Evolutionary conservation across 2,113 vertebrate species (phyloP), one percentile per base, ranked within the genome.

Genomic region (Climacteris rufus): DNA sequence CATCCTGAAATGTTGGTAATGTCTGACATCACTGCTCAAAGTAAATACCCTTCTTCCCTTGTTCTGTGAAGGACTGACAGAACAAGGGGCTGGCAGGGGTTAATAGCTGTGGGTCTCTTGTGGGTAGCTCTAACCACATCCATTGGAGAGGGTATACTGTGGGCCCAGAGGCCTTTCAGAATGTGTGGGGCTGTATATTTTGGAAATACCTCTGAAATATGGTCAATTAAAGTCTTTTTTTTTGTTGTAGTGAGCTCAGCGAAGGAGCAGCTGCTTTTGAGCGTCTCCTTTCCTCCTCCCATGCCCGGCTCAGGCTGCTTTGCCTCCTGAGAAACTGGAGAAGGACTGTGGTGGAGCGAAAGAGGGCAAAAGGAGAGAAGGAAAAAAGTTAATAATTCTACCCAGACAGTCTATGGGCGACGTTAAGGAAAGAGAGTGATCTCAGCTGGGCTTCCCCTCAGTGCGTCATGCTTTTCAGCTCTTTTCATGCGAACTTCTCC

Each of bases 401-500:
- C 72, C 40, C 57, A 93, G 92, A 77, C 69, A 33, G 50, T 93
- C 50, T 91, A 66, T 70, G 15, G 7, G 84, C 42, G 15, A 90
- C 47, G 77, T 90, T 80, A 81, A 95, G 93, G 95, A 77, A 30
- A 64, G 85, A 61, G 61, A 83, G 93, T 69, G 89, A 79, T 92
- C 93, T 95, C 95, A 91, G 95, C 84, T 70, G 89, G 88, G 96
- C 83, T 64, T 59, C 95, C 86, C 93, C 78, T 76, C 75, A 19
- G 78, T 44, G 59, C 0, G 24, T 94, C 95, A 89, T 91, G 96
- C 97, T 90, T 98, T 98, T 97, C 97, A 97, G 30, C 83, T 98
- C 96, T 90, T 98, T 98, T 98, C 97, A 98, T 65, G 72, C 28
- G 1, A 95, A 87, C 42, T 83, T 84, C 53, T 76, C 60, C 52